Conservation (phyloP, 2,888 invertebrate species). For the Pimpla rufipes region DNA sequence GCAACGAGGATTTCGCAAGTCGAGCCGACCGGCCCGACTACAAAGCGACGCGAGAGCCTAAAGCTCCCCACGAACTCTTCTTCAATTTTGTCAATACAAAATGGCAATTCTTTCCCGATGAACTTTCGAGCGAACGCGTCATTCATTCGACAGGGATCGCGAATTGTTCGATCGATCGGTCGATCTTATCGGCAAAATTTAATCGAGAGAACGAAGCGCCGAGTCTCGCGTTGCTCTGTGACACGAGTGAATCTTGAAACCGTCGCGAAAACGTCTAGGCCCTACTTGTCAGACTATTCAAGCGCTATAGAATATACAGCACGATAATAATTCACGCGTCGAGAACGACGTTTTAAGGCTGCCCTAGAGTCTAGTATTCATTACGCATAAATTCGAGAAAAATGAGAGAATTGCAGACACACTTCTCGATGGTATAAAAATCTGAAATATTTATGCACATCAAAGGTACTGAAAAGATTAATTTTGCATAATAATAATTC, state of each 20-base stretch:
- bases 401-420: too few relatives aligned
- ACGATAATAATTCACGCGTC: slow-evolving; percentile 30
- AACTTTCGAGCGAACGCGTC: too few relatives aligned
- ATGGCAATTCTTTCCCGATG: background rate
- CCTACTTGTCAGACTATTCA: slow-evolving; percentile 39
- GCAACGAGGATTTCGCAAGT: background rate
- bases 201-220: background rate
- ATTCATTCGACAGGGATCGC: background rate
- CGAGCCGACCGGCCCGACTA: background rate
- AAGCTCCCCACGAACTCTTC: background rate
- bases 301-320: slow-evolving; percentile 43
- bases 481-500: too few relatives aligned
- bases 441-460: too few relatives aligned
- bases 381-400: too few relatives aligned
- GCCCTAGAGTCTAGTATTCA: too few relatives aligned
- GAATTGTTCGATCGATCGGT: background rate
- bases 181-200: background rate
- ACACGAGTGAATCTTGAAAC: slow-evolving; percentile 20
- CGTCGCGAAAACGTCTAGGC: slow-evolving; percentile 36
- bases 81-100: background rate
- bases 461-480: too few relatives aligned
- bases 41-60: background rate
- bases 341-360: slow-evolving; percentile 22
- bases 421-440: too few relatives aligned
- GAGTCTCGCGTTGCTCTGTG: background rate